A percentile compares a stretch with the other conserved stretches of the same genome.
Conservation (phyloP, 2,797 vertebrate species). For the Diglossa cyanea region DNA sequence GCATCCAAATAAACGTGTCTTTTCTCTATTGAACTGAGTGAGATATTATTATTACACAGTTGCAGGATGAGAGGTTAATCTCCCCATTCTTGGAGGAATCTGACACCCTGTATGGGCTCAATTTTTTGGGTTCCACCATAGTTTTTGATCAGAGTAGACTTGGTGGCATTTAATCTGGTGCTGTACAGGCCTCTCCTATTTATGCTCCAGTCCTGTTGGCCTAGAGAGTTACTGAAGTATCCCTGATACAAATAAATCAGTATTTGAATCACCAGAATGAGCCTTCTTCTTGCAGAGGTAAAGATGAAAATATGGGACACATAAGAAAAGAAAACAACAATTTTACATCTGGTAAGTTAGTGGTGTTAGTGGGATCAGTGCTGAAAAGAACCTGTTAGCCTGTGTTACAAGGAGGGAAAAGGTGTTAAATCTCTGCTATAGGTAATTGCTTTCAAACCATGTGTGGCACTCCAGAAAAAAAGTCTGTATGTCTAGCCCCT, state of each 20-base stretch:
- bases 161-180: neutral
- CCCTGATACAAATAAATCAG: neutral
- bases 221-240: neutral
- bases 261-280: neutral
- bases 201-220: neutral
- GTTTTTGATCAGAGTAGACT: neutral
- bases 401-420: neutral
- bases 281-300: neutral
- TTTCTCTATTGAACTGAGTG: neutral
- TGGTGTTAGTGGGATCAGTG: neutral
- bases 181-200: neutral
- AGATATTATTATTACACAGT: neutral
- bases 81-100: neutral
- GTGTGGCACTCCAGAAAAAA: neutral
- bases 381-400: neutral
- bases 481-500: neutral
- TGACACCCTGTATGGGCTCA: neutral
- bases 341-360: neutral
- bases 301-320: neutral
- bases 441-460: neutral
- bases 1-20: neutral
- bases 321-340: neutral
- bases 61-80: neutral
- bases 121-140: neutral
- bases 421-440: neutral